Percentiles rank a stretch among this genome's conserved stretches.
Conservation (phyloP, 2,888 invertebrate genomes). For the Leptarthrus brevirostris region DNA sequence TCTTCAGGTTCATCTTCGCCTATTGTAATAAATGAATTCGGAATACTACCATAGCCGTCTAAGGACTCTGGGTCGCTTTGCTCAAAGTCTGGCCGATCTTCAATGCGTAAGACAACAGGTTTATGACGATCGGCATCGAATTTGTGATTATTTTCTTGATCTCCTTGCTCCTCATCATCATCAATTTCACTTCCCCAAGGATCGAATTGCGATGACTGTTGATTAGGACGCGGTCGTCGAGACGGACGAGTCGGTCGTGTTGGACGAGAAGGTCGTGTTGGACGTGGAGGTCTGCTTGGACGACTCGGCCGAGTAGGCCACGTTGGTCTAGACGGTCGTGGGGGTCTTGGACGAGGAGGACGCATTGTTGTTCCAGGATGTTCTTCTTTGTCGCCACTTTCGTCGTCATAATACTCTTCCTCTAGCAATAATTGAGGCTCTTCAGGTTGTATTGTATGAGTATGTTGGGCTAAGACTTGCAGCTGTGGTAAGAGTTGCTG, state of each 20-base stretch:
- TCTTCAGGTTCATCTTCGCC: slow-evolving; percentile 26
- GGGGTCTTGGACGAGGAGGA: neutral
- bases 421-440: slow-evolving; percentile 10
- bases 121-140: neutral
- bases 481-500: slow-evolving; percentile 47
- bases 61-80: neutral
- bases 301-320: neutral
- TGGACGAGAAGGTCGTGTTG: neutral
- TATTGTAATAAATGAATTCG: neutral
- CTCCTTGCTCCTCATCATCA: neutral
- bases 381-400: neutral
- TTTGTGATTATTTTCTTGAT: neutral
- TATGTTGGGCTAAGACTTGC: slow-evolving; percentile 52
- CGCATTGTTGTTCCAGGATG: neutral
- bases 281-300: neutral
- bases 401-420: neutral
- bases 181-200: slow-evolving; percentile 1
- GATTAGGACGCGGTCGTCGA: too few relatives aligned
- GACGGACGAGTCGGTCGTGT: neutral
- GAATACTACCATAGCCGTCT: neutral
- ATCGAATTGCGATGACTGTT: too few relatives aligned
- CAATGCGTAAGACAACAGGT: slow-evolving; percentile 4
- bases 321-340: neutral
- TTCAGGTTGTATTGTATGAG: slow-evolving; percentile 47
- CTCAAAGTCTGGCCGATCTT: neutral